These are phyloP conservation scores for Anoplius nigerrimus DNA, from an alignment of 2,888 invertebrate genomes.

Conservation along the genomic window DNA sequence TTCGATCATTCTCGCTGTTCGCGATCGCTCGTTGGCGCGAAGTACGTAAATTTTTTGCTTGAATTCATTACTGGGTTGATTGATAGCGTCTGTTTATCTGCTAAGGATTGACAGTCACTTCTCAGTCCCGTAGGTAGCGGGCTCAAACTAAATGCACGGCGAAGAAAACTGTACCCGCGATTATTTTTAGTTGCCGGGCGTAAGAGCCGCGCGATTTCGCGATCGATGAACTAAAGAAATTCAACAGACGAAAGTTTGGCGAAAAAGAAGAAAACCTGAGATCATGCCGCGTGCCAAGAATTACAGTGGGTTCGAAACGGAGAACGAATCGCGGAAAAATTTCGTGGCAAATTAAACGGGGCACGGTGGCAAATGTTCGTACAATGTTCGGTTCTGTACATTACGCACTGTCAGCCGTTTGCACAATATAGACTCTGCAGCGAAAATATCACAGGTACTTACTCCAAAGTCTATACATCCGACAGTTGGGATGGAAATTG, in stretches of 20 bases:
- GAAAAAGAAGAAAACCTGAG: slow-evolving; percentile 19
- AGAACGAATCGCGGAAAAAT: slow-evolving; percentile 17
- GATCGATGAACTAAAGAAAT: background rate
- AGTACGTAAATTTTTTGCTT: no score
- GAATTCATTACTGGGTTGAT: no score
- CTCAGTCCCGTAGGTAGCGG: no score
- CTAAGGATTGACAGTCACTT: no score
- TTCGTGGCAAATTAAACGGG: slow-evolving; percentile 6
- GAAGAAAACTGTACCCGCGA: no score
- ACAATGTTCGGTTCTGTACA: slow-evolving; percentile 14
- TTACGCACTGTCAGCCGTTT: background rate
- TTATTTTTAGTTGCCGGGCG: background rate
- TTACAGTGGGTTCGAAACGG: slow-evolving; percentile 9
- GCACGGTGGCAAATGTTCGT: slow-evolving; percentile 7
- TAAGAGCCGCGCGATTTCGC: slow-evolving; percentile 3
- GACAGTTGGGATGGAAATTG: no score
- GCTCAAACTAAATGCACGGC: no score
- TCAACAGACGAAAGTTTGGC: slow-evolving; percentile 1
- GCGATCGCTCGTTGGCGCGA: no score
- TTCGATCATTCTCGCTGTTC: no score
- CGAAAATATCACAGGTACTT: no score
- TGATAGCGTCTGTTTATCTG: no score
- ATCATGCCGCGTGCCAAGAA: slow-evolving; percentile 22
- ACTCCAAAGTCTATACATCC: no score
- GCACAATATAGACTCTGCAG: background rate